These are phyloP conservation scores for Leptothorax acervorum DNA, from an alignment of 2,888 invertebrate species.

Conservation along the genomic window DNA sequence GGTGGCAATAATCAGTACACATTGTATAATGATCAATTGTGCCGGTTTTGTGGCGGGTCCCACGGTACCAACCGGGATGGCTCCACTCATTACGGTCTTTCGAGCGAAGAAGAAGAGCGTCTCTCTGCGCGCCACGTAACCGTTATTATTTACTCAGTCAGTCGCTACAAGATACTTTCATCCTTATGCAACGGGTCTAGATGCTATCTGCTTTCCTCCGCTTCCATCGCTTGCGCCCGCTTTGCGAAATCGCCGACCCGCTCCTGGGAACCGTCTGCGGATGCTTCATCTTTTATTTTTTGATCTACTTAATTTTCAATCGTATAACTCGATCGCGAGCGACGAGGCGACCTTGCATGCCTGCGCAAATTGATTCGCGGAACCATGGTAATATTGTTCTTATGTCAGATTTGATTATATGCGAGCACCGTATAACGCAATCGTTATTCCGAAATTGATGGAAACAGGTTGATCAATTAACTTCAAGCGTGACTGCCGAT, in stretches of 20 bases:
- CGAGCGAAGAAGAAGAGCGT: constrained; percentile 72
- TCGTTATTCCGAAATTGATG: not conserved
- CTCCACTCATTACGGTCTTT: constrained; percentile 70
- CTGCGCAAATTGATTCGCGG: constrained; percentile 11
- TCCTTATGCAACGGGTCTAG: constrained; percentile 82
- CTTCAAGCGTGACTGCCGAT: not conserved
- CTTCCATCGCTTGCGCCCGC: constrained; percentile 48
- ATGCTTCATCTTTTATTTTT: constrained; percentile 47
- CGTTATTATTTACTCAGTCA: constrained; percentile 84
- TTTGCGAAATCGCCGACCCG: constrained; percentile 72
- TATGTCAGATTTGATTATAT: not conserved
- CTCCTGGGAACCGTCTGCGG: constrained; percentile 65
- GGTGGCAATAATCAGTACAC: constrained; percentile 59
- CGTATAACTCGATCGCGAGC: constrained; percentile 17
- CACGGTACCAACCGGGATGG: constrained; percentile 67
- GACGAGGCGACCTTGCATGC: constrained; percentile 11
- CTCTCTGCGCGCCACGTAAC: constrained; percentile 80
- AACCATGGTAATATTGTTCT: not conserved
- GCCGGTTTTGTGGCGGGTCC: constrained; percentile 62
- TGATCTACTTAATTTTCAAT: constrained; percentile 48
- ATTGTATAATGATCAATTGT: constrained; percentile 70
- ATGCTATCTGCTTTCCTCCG: constrained; percentile 77
- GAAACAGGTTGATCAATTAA: not conserved
- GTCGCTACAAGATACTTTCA: constrained; percentile 82
- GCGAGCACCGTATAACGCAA: not conserved